Conservation (phyloP, 2,888 invertebrate genomes). For the Agrotis puta region DNA sequence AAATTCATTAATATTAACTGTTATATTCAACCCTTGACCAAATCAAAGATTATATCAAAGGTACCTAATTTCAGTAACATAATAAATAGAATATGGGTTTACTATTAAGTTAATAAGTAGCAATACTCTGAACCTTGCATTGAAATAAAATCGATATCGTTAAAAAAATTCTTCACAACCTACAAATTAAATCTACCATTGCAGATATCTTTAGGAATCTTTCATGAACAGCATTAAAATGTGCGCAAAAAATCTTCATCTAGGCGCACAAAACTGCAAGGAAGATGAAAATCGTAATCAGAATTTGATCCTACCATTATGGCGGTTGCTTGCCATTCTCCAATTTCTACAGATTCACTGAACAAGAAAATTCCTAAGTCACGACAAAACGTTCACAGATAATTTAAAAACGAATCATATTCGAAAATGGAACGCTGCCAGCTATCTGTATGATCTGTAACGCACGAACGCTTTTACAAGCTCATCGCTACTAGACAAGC, state of each 20-base stretch:
- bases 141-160: neutral
- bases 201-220: neutral
- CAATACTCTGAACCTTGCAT: neutral
- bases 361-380: conserved; percentile 60
- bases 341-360: conserved; percentile 47
- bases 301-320: conserved; percentile 38
- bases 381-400: conserved; percentile 64
- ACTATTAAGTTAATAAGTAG: too few species aligned
- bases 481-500: conserved; percentile 66
- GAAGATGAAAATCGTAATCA: conserved; percentile 34
- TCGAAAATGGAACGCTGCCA: conserved; percentile 68
- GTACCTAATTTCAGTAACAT: neutral
- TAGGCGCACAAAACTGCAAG: conserved; percentile 27
- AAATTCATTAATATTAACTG: too few species aligned
- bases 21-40: too few species aligned
- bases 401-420: conserved; percentile 67
- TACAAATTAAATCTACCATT: neutral
- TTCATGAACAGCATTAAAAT: neutral
- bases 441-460: conserved; percentile 68
- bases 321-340: conserved; percentile 45
- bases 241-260: neutral
- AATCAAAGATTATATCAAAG: neutral
- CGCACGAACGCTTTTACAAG: conserved; percentile 75
- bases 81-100: too few species aligned
- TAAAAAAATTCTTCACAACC: neutral